These are phyloP conservation scores for Taeniopygia guttata DNA, from an alignment of 2,797 vertebrate genomes.

Conservation along the genomic window DNA sequence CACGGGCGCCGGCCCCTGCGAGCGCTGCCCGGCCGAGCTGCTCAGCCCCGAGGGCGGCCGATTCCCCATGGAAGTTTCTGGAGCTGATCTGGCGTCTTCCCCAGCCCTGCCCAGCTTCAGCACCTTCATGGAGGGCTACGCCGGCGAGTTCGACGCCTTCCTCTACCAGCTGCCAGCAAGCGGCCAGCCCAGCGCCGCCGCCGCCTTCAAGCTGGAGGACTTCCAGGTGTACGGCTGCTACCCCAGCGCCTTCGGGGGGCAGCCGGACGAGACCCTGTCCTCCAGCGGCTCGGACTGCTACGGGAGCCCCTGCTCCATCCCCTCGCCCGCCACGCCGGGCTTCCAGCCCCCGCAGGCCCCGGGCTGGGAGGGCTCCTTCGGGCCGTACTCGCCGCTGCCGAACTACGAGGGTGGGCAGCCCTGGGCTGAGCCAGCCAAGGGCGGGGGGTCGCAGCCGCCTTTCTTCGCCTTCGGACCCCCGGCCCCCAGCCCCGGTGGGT, in stretches of 20 bases:
- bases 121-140: constrained; percentile 86
- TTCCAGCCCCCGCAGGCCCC: constrained; percentile 83
- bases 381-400: constrained; percentile 83
- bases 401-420: constrained; percentile 75
- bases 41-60: constrained; percentile 84
- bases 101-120: constrained; percentile 86
- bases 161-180: constrained; percentile 85
- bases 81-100: constrained; percentile 68
- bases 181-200: constrained; percentile 62
- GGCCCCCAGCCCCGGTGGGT: constrained; percentile 37
- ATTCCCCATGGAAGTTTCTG: constrained; percentile 81
- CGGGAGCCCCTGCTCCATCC: constrained; percentile 84
- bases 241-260: constrained; percentile 82
- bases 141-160: constrained; percentile 87
- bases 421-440: constrained; percentile 84
- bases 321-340: constrained; percentile 84
- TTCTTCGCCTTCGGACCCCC: constrained; percentile 84
- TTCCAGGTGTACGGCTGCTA: constrained; percentile 93
- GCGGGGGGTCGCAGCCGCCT: constrained; percentile 69
- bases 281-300: constrained; percentile 90
- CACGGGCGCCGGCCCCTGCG: constrained; percentile 74
- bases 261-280: constrained; percentile 84
- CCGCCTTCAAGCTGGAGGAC: constrained; percentile 86
- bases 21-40: constrained; percentile 81
- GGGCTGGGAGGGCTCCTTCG: constrained; percentile 86